A percentile compares a stretch with the other conserved stretches of the same genome.
Conservation (phyloP, 1,140 invertebrate species). For the Zaprionus ghesquierei region DNA sequence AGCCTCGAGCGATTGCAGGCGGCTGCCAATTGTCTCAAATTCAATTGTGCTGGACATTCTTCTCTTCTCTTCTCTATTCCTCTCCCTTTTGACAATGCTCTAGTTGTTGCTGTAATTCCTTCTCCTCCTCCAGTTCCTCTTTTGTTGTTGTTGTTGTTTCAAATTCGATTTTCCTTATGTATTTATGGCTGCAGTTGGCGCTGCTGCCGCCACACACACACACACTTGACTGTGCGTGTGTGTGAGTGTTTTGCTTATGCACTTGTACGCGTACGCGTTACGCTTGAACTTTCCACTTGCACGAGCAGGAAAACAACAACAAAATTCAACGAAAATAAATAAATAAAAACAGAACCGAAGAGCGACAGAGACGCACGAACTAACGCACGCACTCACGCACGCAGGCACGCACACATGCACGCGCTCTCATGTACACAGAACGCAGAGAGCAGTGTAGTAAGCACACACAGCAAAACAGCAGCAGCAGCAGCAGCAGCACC, state of each 20-base stretch:
- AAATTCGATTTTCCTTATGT: slow-evolving; percentile 49
- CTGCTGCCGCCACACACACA: slow-evolving; percentile 39
- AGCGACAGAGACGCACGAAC: slow-evolving; percentile 38
- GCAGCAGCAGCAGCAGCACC: slow-evolving; percentile 11
- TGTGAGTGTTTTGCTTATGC: slow-evolving; percentile 36
- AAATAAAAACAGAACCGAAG: slow-evolving; percentile 34
- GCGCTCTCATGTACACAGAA: background rate
- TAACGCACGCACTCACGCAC: slow-evolving; percentile 31
- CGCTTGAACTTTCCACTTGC: slow-evolving; percentile 48
- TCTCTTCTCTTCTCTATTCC: background rate
- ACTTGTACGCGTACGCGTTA: slow-evolving; percentile 41
- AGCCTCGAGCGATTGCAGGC: slow-evolving; percentile 87
- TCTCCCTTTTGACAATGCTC: background rate
- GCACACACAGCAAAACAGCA: slow-evolving; percentile 15
- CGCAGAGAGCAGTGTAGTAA: background rate
- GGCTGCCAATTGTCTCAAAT: slow-evolving; percentile 84
- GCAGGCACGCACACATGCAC: slow-evolving; percentile 5
- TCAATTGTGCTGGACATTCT: slow-evolving; percentile 67
- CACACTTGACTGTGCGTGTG: slow-evolving; percentile 29
- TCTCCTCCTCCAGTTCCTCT: background rate
- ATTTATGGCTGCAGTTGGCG: slow-evolving; percentile 48
- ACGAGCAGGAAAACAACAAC: slow-evolving; percentile 30
- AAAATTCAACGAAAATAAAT: slow-evolving; percentile 35
- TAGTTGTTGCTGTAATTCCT: slow-evolving; percentile 7
- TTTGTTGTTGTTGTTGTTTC: slow-evolving; percentile 8